Evolutionary conservation across 2,113 vertebrate species (phyloP).

Genomic region (Hucho hucho): DNA sequence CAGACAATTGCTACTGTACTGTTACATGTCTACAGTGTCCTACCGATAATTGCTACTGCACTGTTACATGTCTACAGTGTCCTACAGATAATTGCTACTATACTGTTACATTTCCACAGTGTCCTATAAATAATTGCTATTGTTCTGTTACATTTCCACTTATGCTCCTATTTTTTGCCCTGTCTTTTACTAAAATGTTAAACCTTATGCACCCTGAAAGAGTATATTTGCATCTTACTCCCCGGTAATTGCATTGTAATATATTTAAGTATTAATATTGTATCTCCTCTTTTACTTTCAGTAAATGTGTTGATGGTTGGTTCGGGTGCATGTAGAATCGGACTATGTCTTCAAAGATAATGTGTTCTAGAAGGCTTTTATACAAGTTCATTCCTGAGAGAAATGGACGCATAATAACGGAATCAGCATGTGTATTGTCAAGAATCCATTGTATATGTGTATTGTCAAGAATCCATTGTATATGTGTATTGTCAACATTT

Average conservation of each 20-base stretch:
- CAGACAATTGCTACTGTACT: no score
- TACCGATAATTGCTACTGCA: no score
- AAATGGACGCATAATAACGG: neutral
- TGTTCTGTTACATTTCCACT: slow-evolving; percentile 16
- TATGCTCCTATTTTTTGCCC: slow-evolving; percentile 2
- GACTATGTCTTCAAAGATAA: neutral
- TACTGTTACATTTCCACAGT: no score
- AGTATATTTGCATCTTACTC: neutral
- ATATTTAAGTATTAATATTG: neutral
- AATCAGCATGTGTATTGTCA: slow-evolving; percentile 1
- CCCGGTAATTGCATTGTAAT: neutral
- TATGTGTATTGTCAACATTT: slow-evolving; percentile 9
- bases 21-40: no score
- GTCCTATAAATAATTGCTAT: no score
- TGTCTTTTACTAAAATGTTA: neutral
- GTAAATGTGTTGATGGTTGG: neutral
- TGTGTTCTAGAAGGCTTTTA: neutral
- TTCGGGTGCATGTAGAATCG: neutral
- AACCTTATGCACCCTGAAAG: neutral
- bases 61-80: no score
- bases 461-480: slow-evolving; percentile 34
- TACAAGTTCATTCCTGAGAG: neutral
- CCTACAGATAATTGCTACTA: no score
- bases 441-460: no score
- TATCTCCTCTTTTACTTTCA: neutral